Evolutionary conservation across 2,113 vertebrate genomes (phyloP).

Genomic region (Corydoras maculifer): DNA sequence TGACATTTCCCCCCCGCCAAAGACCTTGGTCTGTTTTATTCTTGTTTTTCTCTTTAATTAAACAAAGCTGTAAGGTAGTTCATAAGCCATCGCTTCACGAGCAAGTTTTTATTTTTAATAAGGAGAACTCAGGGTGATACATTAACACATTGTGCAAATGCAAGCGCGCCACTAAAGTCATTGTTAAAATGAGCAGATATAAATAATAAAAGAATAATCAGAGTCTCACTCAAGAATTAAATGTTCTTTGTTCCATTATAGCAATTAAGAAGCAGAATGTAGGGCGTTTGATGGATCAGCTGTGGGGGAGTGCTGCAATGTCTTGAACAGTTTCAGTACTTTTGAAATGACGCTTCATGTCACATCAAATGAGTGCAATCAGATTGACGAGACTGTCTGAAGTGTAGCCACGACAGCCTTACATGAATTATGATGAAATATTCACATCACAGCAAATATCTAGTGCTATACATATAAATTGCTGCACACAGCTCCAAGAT

Average conservation of each 20-base stretch:
- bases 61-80: neutral
- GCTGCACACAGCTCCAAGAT: neutral
- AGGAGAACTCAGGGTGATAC: slow-evolving; percentile 17
- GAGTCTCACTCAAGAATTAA: slow-evolving; percentile 19
- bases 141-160: slow-evolving; percentile 17
- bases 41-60: slow-evolving; percentile 18
- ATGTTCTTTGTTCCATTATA: slow-evolving; percentile 23
- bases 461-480: neutral
- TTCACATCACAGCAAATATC: neutral
- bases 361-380: slow-evolving; percentile 16
- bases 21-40: neutral
- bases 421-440: slow-evolving; percentile 5
- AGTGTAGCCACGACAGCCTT: neutral
- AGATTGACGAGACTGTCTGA: slow-evolving; percentile 21
- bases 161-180: slow-evolving; percentile 7
- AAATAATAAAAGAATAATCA: slow-evolving; percentile 36
- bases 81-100: slow-evolving; percentile 2
- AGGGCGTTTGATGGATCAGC: slow-evolving; percentile 1
- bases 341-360: slow-evolving; percentile 9
- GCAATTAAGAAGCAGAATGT: slow-evolving; percentile 25
- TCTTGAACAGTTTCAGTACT: slow-evolving; percentile 10
- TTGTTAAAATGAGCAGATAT: neutral
- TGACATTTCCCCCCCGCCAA: slow-evolving; percentile 14
- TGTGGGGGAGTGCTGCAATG: slow-evolving; percentile 7
- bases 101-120: slow-evolving; percentile 24